Conservation (phyloP, 2,888 invertebrate genomes). For the Acleris sparsana region DNA sequence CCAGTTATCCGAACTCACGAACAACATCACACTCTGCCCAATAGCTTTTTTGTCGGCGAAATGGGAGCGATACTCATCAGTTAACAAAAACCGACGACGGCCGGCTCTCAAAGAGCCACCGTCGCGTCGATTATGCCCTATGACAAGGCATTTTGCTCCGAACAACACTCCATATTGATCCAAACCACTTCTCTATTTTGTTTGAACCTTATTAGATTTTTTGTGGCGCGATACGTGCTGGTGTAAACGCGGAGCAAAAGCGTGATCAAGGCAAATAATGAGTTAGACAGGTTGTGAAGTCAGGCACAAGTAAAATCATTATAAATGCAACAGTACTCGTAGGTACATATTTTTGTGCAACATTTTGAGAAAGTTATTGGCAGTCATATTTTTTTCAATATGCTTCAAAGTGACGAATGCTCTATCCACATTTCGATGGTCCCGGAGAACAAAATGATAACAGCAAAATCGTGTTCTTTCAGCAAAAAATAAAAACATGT, state of each 20-base stretch:
- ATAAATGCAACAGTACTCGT: neutral
- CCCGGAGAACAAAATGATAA: too few species aligned
- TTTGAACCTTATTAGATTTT: constrained; percentile 77
- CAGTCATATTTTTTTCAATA: too few species aligned
- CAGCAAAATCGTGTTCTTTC: too few species aligned
- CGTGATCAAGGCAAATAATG: constrained; percentile 16
- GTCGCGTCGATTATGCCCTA: constrained; percentile 80
- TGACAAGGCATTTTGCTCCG: constrained; percentile 79
- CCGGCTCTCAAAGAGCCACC: constrained; percentile 77
- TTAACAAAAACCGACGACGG: constrained; percentile 80
- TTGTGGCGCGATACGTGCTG: constrained; percentile 44
- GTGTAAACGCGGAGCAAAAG: constrained; percentile 26
- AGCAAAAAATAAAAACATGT: too few species aligned
- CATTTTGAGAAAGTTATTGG: neutral
- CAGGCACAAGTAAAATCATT: neutral
- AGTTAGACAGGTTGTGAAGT: neutral
- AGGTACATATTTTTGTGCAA: neutral
- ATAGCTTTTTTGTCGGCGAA: constrained; percentile 71
- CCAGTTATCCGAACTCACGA: constrained; percentile 30
- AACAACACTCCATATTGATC: constrained; percentile 82
- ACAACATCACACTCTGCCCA: constrained; percentile 44
- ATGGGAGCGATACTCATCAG: constrained; percentile 83
- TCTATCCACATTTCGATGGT: too few species aligned
- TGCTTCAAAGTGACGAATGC: too few species aligned
- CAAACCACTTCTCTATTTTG: constrained; percentile 78